phyloP scores from a whole-genome alignment of 2,113 vertebrate genomes.

The Zosterops borbonicus region DNA sequence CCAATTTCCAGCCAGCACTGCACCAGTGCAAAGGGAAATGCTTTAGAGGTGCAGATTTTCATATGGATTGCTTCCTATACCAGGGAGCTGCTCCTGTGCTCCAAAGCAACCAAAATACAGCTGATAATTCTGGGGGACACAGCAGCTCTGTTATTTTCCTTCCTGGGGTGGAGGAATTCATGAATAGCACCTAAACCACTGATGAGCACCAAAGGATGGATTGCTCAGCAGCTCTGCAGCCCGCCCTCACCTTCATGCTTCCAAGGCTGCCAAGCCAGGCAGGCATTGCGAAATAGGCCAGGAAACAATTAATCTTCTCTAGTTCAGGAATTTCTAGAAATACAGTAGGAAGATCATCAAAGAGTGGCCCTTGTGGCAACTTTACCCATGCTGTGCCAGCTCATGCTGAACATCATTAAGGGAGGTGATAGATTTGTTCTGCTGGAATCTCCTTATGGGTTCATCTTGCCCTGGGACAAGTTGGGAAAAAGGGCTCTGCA shows the following conservation, averaged over 20 bases:
- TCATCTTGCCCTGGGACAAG: neutral
- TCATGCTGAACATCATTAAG: neutral
- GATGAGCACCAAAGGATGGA: neutral
- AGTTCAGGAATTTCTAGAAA: neutral
- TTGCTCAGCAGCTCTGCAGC: neutral
- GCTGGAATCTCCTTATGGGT: neutral
- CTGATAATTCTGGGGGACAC: neutral
- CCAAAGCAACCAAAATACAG: neutral
- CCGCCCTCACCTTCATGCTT: neutral
- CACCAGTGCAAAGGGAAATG: neutral
- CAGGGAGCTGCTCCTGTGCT: neutral
- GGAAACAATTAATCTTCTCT: neutral
- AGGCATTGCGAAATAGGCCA: neutral
- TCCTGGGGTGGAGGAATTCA: neutral
- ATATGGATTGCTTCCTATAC: neutral
- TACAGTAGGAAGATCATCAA: neutral
- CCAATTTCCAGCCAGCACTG: neutral
- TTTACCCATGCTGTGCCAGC: rapidly evolving
- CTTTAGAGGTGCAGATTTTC: neutral
- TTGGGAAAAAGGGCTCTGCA: neutral
- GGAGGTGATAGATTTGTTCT: neutral
- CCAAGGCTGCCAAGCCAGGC: neutral
- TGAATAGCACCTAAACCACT: neutral
- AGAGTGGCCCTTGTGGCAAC: neutral
- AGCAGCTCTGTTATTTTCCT: neutral